These are phyloP conservation scores for Chiloscyllium punctatum DNA, from an alignment of 2,797 vertebrate species.

Conservation along the genomic window DNA sequence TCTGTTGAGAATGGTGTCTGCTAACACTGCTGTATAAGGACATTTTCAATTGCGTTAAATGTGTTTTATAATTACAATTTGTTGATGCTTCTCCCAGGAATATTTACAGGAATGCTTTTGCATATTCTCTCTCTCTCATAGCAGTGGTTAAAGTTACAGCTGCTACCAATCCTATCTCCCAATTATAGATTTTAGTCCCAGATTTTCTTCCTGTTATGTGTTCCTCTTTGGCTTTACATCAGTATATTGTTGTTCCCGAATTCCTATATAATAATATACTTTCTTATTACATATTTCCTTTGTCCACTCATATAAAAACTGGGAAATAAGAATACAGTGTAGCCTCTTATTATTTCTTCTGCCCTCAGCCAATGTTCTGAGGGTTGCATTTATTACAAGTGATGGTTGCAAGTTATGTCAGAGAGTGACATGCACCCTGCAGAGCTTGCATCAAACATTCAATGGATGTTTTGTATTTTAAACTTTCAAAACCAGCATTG, in stretches of 20 bases:
- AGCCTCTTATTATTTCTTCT: not conserved
- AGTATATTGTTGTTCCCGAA: not conserved
- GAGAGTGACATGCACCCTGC: too few relatives aligned
- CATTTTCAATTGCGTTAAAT: not conserved
- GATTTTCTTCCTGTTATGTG: not conserved
- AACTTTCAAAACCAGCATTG: not conserved
- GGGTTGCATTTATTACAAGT: not conserved
- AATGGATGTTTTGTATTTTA: not conserved
- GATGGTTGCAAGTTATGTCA: not conserved
- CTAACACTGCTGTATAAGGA: not conserved
- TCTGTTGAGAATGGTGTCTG: not conserved
- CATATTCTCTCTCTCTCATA: not conserved
- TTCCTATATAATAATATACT: not conserved
- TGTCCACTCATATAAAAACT: not conserved
- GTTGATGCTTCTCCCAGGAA: not conserved
- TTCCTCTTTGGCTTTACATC: not conserved
- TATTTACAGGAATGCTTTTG: not conserved
- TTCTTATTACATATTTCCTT: not conserved
- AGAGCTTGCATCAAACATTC: not conserved
- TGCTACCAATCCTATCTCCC: not conserved
- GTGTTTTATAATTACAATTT: not conserved
- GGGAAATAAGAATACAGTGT: not conserved
- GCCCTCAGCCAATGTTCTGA: not conserved
- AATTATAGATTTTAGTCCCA: not conserved
- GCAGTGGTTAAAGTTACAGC: not conserved